These are phyloP conservation scores for Caloenas nicobarica DNA, from an alignment of 2,113 vertebrate species.

Conservation along the genomic window DNA sequence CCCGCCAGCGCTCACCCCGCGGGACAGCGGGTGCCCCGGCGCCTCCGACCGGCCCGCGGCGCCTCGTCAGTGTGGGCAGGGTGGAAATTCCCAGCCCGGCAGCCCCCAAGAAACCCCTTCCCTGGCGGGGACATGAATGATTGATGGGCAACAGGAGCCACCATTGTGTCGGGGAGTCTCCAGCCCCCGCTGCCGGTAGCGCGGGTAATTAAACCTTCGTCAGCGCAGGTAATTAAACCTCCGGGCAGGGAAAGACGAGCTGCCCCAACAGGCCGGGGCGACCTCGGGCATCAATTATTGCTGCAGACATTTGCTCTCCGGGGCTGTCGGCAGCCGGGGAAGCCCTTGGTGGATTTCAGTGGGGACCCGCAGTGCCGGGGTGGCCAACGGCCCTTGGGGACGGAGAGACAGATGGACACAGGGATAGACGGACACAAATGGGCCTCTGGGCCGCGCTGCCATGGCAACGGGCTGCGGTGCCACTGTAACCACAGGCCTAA, in stretches of 20 bases:
- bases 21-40: rapidly evolving
- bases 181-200: not conserved
- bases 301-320: not conserved
- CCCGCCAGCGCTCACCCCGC: not conserved
- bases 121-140: not conserved
- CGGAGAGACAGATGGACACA: not conserved
- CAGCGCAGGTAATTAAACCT: slow-evolving; percentile 30
- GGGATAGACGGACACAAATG: not conserved
- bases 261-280: rapidly evolving
- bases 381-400: not conserved
- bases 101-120: not conserved
- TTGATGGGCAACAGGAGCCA: slow-evolving; percentile 57
- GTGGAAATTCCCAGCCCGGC: not conserved
- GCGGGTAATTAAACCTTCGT: not conserved
- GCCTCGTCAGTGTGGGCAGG: rapidly evolving
- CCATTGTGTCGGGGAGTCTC: not conserved
- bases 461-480: not conserved
- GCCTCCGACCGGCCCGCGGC: not conserved
- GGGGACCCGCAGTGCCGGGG: rapidly evolving
- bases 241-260: not conserved
- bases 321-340: not conserved
- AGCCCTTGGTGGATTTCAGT: not conserved
- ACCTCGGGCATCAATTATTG: not conserved
- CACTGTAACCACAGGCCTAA: rapidly evolving
- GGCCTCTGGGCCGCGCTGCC: no score